Base-by-base conservation (phyloP, 2,113 vertebrate species). In the Dicrurus megarhynchus region DNA sequence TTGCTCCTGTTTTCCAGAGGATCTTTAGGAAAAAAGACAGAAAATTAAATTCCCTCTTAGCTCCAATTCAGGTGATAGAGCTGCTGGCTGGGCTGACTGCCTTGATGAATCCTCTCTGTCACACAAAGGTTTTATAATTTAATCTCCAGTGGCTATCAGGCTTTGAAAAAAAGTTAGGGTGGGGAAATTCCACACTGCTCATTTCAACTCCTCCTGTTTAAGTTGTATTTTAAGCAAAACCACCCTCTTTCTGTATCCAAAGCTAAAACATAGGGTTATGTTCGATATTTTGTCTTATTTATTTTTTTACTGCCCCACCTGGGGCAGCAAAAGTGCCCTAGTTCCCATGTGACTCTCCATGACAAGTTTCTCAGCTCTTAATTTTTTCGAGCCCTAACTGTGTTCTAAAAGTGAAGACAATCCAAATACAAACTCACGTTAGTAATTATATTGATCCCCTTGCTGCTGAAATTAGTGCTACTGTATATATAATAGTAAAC, bases 371-470 rank as follows among this genome's bases (percentile, higher is more conserved):
- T 32, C 53, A 33, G 23, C 18, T 60, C 7, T 27, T 46, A 10
- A 10, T 10, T 27, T 9, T 50, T 68, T 39, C 19, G 17, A 53
- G 8, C 5, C 18, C 12, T 44, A 10, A 22, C 8, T 60, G 22
- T 60, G 39, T 16, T 87, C 16, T 53, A 13, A 53, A 46, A 53
- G 18, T 39, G 28, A 60, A 33, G 15, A 5, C 9, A 69, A 33
- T 28, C 33, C 18, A 44, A 60, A 23, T 19, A 16, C 4, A 37
- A 52, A 46, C 16, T 69, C 63, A 46, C 0, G 0, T 44, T 19
- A 27, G 15, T 19, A 27, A 22, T 77, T 46, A 10, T 16, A 8
- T 28, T 24, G 14, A 23, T 16, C 19, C 10, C 10, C 10, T 46
- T 24, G 27, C 23, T 61, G 12, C 39, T 30, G 13, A 78, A 61